Conservation (phyloP, 2,113 vertebrate genomes). For the Ailurus styani region DNA sequence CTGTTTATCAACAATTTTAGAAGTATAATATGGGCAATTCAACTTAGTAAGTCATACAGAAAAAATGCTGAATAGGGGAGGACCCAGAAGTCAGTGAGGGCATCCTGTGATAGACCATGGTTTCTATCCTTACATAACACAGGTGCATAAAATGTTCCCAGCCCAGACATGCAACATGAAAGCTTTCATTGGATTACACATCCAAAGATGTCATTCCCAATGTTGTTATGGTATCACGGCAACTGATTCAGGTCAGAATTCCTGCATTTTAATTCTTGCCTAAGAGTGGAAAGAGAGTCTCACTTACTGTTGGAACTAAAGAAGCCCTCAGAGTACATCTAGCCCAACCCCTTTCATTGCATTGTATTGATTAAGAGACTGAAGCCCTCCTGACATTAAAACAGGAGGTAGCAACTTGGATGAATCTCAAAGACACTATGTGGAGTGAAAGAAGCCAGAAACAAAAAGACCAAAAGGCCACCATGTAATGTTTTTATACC, state of each 20-base stretch:
- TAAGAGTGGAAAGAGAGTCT: conserved; percentile 30
- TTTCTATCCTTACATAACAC: conserved; percentile 28
- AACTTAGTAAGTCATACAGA: background rate
- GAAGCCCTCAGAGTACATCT: background rate
- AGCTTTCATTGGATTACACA: conserved; percentile 29
- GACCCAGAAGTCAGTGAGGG: conserved; percentile 32
- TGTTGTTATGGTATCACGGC: conserved; percentile 43
- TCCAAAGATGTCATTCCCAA: conserved; percentile 16
- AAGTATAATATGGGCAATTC: background rate
- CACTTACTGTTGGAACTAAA: background rate
- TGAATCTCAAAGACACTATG: background rate
- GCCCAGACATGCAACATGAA: background rate
- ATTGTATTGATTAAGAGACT: background rate
- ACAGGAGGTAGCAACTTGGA: background rate
- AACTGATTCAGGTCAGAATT: conserved; percentile 60
- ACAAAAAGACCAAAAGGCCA: background rate
- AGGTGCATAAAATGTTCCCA: conserved; percentile 11
- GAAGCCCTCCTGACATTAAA: background rate
- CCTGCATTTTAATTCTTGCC: conserved; percentile 37
- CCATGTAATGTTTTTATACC: background rate
- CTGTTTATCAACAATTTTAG: background rate
- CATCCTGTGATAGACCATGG: background rate
- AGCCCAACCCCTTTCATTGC: background rate
- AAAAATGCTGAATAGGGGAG: conserved; percentile 35
- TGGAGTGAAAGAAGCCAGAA: background rate